phyloP scores from a whole-genome alignment of 2,888 invertebrate genomes.

The Meganola albula region DNA sequence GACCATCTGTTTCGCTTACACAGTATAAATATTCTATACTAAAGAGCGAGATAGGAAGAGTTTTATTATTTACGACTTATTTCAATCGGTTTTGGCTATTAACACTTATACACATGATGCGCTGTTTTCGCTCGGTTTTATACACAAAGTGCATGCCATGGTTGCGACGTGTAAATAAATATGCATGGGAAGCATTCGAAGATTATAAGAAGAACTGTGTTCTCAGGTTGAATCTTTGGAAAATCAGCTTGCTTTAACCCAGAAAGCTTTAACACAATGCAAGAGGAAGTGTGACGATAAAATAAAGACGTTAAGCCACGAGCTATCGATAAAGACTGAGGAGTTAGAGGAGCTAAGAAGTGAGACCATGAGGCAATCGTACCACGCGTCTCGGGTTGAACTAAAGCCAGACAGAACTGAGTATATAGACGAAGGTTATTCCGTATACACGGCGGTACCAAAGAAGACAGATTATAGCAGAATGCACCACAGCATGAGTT shows the following conservation, averaged over 20 bases:
- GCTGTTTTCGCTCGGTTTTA: too few species aligned
- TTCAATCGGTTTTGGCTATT: too few species aligned
- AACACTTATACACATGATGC: too few species aligned
- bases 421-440: conserved; percentile 68
- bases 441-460: conserved; percentile 68
- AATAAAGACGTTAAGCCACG: conserved; percentile 76
- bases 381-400: conserved; percentile 64
- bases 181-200: conserved; percentile 54
- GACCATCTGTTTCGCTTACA: too few species aligned
- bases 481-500: conserved; percentile 73
- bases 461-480: conserved; percentile 67
- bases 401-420: conserved; percentile 67
- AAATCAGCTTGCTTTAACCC: conserved; percentile 74
- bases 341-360: conserved; percentile 70
- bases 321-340: conserved; percentile 74
- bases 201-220: conserved; percentile 67
- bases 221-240: conserved; percentile 79
- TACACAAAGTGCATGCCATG: conserved; percentile 34
- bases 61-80: too few species aligned
- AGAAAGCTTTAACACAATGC: conserved; percentile 73
- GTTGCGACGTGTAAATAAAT: conserved; percentile 51
- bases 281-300: conserved; percentile 75
- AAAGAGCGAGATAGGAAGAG: too few species aligned
- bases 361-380: conserved; percentile 63
- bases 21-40: too few species aligned